phyloP scores from a whole-genome alignment of 2,113 vertebrate genomes.

The Axis porcinus region DNA sequence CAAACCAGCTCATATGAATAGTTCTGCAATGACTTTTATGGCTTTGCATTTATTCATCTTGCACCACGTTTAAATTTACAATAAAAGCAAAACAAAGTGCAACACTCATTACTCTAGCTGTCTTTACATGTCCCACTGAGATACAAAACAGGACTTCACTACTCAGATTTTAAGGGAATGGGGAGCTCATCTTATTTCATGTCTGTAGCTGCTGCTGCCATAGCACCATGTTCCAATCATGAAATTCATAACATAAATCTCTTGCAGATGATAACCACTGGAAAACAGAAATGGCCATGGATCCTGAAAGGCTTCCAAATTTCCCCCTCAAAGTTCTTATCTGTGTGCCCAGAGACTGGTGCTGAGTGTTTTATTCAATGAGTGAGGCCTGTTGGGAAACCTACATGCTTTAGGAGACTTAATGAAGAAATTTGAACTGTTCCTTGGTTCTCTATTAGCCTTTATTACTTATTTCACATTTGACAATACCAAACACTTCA shows the following conservation, averaged over 20 bases:
- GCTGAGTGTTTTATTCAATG: not conserved
- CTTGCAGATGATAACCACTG: constrained; percentile 50
- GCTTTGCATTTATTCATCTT: constrained; percentile 1
- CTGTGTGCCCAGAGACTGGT: not conserved
- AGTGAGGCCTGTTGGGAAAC: not conserved
- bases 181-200: constrained; percentile 30
- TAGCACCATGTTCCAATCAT: constrained; percentile 47
- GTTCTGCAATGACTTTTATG: not conserved
- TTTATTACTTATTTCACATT: not conserved
- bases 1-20: not conserved
- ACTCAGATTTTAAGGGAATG: not conserved
- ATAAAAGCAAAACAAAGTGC: constrained; percentile 9
- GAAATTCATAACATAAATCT: constrained; percentile 50
- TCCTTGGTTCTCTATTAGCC: not conserved
- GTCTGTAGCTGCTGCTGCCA: constrained; percentile 13
- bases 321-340: not conserved
- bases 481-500: constrained; percentile 3
- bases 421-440: not conserved
- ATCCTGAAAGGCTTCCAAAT: not conserved
- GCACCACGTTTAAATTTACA: constrained; percentile 25
- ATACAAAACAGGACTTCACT: constrained; percentile 1
- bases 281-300: constrained; percentile 33
- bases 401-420: not conserved
- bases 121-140: not conserved
- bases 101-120: not conserved